Evolutionary conservation across 2,888 invertebrate genomes (phyloP), one percentile per base, ranked within the genome.

Genomic region (Drosophila gaucha): DNA sequence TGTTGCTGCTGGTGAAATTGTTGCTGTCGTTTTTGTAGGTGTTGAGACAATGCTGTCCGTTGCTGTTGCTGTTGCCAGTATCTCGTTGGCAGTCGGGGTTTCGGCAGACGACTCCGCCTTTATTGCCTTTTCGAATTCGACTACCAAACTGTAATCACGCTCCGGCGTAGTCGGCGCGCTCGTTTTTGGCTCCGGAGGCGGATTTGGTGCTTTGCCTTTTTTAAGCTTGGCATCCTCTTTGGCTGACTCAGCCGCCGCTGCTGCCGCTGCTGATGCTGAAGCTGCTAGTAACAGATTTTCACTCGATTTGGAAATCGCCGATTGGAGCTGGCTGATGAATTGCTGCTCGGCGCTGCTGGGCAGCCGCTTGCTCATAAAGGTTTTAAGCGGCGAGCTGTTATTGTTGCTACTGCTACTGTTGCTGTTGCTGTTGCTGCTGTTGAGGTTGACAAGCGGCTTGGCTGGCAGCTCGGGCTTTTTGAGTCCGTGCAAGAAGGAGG

Each of bases 201-300:
- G 96, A 82, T 95, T 95, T 0, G 96, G 96, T 0, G 96, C 96
- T 91, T 95, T 94, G 49, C 96, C 93, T 91, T 96, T 96, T 83
- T 94, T 94, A 14, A 94, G 91, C 50, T 90, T 90, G 22, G 86
- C 86, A 30, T 87, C 90, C 56, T 90, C 90, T 78, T 86, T 88
- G 44, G 75, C 56, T 46, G 79, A 59, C 5, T 85, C 79, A 60
- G 80, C 67, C 33, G 86, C 76, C 24, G 63, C 50, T 28, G 73
- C 38, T 44, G 69, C 69, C 8, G 67, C 39, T 22, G 65, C 55
- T 5, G 67, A 46, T 0, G 72, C 51, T 28, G 63, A 49, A 38
- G 74, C 35, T 44, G 76, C 80, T 20, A 84, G 67, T 88, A 77
- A 59, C 49, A 90, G 70, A 70, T 86, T 85, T 56, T 90, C 90